Base-by-base conservation (phyloP, 1,140 invertebrate species). In the Eulimnadia texana region DNA sequence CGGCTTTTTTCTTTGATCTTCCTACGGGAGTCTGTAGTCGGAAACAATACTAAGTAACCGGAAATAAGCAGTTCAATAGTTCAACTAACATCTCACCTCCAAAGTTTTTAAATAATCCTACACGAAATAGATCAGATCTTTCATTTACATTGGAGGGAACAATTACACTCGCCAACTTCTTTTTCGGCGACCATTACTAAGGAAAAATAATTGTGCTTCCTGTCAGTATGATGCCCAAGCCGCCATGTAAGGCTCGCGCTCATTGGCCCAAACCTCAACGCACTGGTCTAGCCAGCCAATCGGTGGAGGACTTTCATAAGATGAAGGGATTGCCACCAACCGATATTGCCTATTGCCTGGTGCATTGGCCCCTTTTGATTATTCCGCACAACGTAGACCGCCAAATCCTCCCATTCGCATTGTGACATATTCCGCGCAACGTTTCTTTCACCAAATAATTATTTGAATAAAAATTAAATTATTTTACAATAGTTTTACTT, bases 171-270 rank as follows among this genome's bases (percentile, higher is more conserved):
- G 33, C 33, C 33, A 42, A 42, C 42, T 58, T 33, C 55, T 58
- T 58, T 58, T 58, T 58, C 55, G 55, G 28, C 55, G 29, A 42
- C 28, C 55, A 58, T 58, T 42, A 58, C 55, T 42, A 42, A 58
- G 42, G 55, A 27, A 58, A 33, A 58, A 58, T 58, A 33, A 58
- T 58, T 58, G 55, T 58, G 55, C 55, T 58, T 58, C 55, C 55
- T 58, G 55, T 29, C 55, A 58, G 42, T 42, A 42, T 27, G 55
- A 22, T 27, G 23, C 24, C 42, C 27, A 9, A 58, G 24, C 27
- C 55, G 22, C n/a, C n/a, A n/a, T 23, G 55, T 29, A 58, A 58
- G 23, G 42, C 27, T 27, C 20, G 9, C 28, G 23, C 20, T 27
- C 55, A 58, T 58, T 58, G 55, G 55, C 28, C 20, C 24, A 33